Conservation (phyloP, 2,113 vertebrate species). For the Gobiocypris rarus region DNA sequence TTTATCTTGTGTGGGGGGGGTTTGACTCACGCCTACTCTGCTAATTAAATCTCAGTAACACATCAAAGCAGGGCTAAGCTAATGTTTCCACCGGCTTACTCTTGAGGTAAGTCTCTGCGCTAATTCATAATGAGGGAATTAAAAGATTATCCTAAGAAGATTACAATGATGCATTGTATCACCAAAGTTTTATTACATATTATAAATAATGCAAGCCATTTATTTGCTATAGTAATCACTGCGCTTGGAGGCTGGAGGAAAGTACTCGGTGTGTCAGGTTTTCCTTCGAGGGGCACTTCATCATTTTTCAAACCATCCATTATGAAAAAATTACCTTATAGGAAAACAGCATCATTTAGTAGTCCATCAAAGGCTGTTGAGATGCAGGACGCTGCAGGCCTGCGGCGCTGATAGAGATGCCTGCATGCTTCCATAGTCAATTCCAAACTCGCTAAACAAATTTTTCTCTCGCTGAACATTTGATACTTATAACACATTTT, state of each 20-base stretch:
- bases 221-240: slow-evolving; percentile 25
- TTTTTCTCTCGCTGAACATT: slow-evolving; percentile 18
- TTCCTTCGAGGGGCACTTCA: background rate
- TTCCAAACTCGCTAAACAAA: background rate
- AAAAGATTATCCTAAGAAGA: slow-evolving; percentile 57
- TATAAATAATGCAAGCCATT: slow-evolving; percentile 45
- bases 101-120: slow-evolving; percentile 21
- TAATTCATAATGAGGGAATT: slow-evolving; percentile 54
- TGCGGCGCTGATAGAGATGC: background rate
- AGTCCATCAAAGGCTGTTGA: slow-evolving; percentile 8
- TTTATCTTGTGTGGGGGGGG: slow-evolving; percentile 62
- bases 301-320: slow-evolving; percentile 18
- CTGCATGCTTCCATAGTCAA: slow-evolving; percentile 9
- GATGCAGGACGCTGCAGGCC: slow-evolving; percentile 13
- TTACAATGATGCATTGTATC: slow-evolving; percentile 50
- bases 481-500: slow-evolving; percentile 23
- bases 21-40: slow-evolving; percentile 61
- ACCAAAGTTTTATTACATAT: slow-evolving; percentile 41
- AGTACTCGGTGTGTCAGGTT: background rate
- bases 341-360: slow-evolving; percentile 12
- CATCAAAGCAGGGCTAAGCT: slow-evolving; percentile 34
- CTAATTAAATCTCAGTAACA: slow-evolving; percentile 66
- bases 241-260: background rate
- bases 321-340: slow-evolving; percentile 18
- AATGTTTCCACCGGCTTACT: slow-evolving; percentile 44